Evolutionary conservation across 2,888 invertebrate species (phyloP).

Genomic region (Nemotelus pantherinus): DNA sequence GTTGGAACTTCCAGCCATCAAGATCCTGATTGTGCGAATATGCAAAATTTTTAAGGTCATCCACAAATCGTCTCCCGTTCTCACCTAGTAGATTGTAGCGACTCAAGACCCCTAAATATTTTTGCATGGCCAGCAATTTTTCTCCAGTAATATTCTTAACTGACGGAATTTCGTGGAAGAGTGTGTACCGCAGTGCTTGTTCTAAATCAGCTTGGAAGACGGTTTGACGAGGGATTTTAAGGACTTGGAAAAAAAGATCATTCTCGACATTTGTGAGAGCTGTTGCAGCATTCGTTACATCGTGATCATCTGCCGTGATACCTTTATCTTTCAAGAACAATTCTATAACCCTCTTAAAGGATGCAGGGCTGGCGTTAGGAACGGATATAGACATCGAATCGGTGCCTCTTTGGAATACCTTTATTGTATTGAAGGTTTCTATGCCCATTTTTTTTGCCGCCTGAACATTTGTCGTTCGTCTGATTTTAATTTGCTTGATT

Average conservation of each 20-base stretch:
- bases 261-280: slow-evolving; percentile 54
- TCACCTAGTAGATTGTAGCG: slow-evolving; percentile 83
- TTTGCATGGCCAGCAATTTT: slow-evolving; percentile 76
- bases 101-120: slow-evolving; percentile 76
- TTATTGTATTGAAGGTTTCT: slow-evolving; percentile 54
- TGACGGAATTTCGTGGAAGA: slow-evolving; percentile 85
- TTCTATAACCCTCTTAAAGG: slow-evolving; percentile 54
- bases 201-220: slow-evolving; percentile 90
- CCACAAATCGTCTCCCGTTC: slow-evolving; percentile 74
- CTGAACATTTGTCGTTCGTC: slow-evolving; percentile 65
- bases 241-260: slow-evolving; percentile 57
- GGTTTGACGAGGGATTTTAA: slow-evolving; percentile 63
- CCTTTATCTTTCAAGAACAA: slow-evolving; percentile 51
- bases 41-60: slow-evolving; percentile 69
- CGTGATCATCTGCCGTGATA: not conserved
- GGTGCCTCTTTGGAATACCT: slow-evolving; percentile 54
- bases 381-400: slow-evolving; percentile 51
- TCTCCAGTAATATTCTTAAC: slow-evolving; percentile 76
- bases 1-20: slow-evolving; percentile 70
- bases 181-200: slow-evolving; percentile 82
- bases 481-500: slow-evolving; percentile 69
- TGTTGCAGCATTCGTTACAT: slow-evolving; percentile 31
- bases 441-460: slow-evolving; percentile 57
- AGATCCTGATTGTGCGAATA: slow-evolving; percentile 66
- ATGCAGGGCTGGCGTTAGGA: slow-evolving; percentile 63